Conservation (phyloP, 2,797 vertebrate genomes). For the Amblyraja radiata region DNA sequence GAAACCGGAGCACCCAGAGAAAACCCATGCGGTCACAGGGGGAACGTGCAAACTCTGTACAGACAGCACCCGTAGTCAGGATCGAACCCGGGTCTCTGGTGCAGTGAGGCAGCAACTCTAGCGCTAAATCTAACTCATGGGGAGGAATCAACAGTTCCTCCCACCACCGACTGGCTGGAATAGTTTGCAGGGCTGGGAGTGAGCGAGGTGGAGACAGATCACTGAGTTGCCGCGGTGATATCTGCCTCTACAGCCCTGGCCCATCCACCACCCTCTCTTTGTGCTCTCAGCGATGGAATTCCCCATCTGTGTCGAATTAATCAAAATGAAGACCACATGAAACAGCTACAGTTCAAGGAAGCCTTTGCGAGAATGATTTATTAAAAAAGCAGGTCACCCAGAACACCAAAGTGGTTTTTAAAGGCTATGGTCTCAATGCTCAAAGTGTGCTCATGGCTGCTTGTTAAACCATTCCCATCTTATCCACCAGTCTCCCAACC, state of each 20-base stretch:
- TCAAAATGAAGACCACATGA: constrained; percentile 35
- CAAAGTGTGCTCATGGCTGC: background rate
- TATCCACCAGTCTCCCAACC: background rate
- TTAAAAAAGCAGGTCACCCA: constrained; percentile 32
- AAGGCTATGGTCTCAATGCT: background rate
- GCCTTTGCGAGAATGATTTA: constrained; percentile 29
- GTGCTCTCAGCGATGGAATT: constrained; percentile 4
- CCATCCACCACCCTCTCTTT: background rate
- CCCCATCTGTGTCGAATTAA: constrained; percentile 32
- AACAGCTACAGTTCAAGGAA: constrained; percentile 16
- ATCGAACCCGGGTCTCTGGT: too few relatives aligned
- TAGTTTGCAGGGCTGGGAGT: background rate
- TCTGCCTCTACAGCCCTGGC: background rate
- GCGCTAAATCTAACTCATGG: too few relatives aligned
- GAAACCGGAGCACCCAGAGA: too few relatives aligned
- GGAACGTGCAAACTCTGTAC: too few relatives aligned
- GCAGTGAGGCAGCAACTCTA: too few relatives aligned
- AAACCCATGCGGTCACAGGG: too few relatives aligned
- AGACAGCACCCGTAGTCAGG: too few relatives aligned
- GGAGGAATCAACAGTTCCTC: background rate
- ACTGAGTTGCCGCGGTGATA: background rate
- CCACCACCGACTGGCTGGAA: background rate
- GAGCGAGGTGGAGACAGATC: background rate
- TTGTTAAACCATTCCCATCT: background rate
- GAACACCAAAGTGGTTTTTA: constrained; percentile 29